Evolutionary conservation across 2,797 vertebrate genomes (phyloP).

Genomic region (Coregonus ussuriensis): DNA sequence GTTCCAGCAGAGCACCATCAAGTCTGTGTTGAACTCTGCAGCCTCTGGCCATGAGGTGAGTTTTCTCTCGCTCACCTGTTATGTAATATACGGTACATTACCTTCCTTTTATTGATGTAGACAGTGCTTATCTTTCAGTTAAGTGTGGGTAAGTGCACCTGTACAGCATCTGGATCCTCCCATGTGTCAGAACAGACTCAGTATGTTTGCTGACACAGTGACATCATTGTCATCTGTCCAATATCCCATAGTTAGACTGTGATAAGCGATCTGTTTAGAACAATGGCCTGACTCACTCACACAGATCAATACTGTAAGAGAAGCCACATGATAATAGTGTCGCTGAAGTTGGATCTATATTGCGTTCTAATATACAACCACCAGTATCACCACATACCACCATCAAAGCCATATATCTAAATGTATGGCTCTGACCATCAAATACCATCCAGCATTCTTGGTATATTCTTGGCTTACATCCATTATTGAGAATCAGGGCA

Average conservation of each 20-base stretch:
- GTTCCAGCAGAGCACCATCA: constrained; percentile 86
- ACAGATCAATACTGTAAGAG: not conserved
- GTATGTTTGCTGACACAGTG: not conserved
- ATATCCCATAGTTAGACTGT: not conserved
- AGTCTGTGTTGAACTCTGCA: constrained; percentile 75
- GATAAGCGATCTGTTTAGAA: not conserved
- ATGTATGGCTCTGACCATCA: not conserved
- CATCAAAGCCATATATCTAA: not conserved
- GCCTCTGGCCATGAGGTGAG: constrained; percentile 78
- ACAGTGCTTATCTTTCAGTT: not conserved
- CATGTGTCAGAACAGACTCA: not conserved
- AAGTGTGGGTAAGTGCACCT: not conserved
- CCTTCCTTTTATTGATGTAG: not conserved
- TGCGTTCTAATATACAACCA: not conserved
- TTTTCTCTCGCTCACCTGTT: constrained; percentile 7
- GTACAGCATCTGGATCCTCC: not conserved
- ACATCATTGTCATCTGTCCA: not conserved
- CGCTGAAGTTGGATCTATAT: not conserved
- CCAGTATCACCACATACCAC: not conserved
- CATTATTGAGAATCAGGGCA: not conserved
- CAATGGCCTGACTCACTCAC: not conserved
- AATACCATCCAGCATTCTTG: not conserved
- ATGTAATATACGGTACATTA: not conserved
- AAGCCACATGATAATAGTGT: not conserved
- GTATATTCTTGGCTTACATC: not conserved